These are phyloP conservation scores for Proterorhinus semilunaris DNA, from an alignment of 2,113 vertebrate genomes.

Conservation along the genomic window DNA sequence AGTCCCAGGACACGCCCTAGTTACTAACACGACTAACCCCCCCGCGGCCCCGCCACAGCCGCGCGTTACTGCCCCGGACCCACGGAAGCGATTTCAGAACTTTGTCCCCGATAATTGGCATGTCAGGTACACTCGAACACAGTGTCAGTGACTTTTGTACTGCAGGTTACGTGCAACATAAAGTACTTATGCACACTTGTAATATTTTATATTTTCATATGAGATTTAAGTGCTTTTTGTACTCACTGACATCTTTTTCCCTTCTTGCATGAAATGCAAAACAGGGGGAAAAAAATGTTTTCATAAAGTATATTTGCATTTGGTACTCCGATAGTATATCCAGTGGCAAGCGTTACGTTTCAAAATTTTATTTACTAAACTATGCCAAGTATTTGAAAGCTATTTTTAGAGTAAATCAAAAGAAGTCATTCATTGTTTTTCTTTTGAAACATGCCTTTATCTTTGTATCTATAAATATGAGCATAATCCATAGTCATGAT, in stretches of 20 bases:
- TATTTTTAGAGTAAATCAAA: conserved; percentile 78
- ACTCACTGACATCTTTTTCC: conserved; percentile 74
- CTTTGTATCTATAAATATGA: conserved; percentile 78
- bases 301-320: conserved; percentile 77
- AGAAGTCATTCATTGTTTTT: conserved; percentile 68
- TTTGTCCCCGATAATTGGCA: conserved; percentile 63
- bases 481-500: conserved; percentile 76
- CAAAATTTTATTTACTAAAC: conserved; percentile 74
- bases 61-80: conserved; percentile 58
- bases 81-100: conserved; percentile 57
- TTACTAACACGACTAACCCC: conserved; percentile 50
- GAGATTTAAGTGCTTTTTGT: conserved; percentile 80
- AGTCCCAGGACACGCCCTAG: conserved; percentile 41
- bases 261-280: conserved; percentile 74
- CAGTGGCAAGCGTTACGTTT: conserved; percentile 69
- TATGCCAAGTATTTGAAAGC: conserved; percentile 80
- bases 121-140: conserved; percentile 71
- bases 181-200: conserved; percentile 78
- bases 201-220: conserved; percentile 83
- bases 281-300: conserved; percentile 66
- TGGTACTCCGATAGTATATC: conserved; percentile 71
- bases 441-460: conserved; percentile 72
- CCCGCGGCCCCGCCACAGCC: conserved; percentile 34
- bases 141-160: conserved; percentile 76
- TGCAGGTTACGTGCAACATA: conserved; percentile 74